Evolutionary conservation across 2,888 invertebrate genomes (phyloP), one percentile per base, ranked within the genome.

Genomic region (Ennomos quercinarius): DNA sequence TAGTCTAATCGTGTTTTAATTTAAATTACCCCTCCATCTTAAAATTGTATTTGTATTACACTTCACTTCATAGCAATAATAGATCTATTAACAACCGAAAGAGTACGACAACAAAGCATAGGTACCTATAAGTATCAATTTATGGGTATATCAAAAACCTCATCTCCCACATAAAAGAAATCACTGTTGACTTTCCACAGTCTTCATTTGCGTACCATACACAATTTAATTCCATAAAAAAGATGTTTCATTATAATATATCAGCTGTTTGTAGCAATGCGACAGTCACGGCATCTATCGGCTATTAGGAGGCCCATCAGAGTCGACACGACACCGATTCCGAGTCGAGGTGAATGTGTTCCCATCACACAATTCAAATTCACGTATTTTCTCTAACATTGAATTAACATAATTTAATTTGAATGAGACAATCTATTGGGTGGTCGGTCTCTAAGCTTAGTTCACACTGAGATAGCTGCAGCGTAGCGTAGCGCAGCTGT

Each of bases 371-470:
- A 63, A 56, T 56, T 55, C 55, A 58, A 46, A 61, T 61, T 61
- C 58, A 53, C 56, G 56, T 58, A 53, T 61, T 44, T 51, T 49
- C 47, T 54, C 52, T 38, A 53, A 57, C 42, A 46, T 57, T 46
- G 56, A 62, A 64, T 64, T 61, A 64, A 58, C 56, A 62, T 67
- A 64, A 61, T 64, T 61, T 61, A 53, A 67, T 60, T 62, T 62
- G 52, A 60, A 62, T 62, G 49, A 45, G 55, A 60, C 57, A 57
- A 60, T 51, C 58, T 45, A 57, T 63, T 51, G 61, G 63, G 61
- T 59, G 63, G 62, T 58, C 60, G 52, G 40, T 27, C 34, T 43
- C 45, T 39, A 53, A 41, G 54, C 49, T 27, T 27, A 27, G 27
- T 6, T 27, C 27, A 27, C 27, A 6, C 6, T 27, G 27, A 6